Evolutionary conservation across 2,113 vertebrate species (phyloP).

Genomic region (Gallinago media): DNA sequence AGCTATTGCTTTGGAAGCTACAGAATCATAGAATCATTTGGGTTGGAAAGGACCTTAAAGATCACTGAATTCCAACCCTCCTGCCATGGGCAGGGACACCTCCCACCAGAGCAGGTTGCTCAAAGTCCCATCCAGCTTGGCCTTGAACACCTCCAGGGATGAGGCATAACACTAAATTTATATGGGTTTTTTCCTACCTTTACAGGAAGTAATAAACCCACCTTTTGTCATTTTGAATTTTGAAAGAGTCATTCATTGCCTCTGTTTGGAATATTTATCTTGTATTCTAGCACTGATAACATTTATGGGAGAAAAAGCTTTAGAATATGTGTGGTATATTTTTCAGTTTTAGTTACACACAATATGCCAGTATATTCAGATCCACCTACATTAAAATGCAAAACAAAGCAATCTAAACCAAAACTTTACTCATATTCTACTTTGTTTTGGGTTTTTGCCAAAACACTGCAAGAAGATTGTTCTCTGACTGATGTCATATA

Average conservation of each 20-base stretch:
- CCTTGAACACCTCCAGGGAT: too few species aligned
- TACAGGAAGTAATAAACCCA: not conserved
- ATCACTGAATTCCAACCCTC: too few species aligned
- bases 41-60: too few species aligned
- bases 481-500: not conserved
- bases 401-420: accelerated
- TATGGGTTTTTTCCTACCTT: accelerated
- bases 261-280: not conserved
- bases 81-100: too few species aligned
- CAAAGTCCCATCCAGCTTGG: too few species aligned
- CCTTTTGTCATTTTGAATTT: not conserved
- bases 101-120: too few species aligned
- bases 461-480: not conserved
- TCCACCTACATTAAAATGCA: not conserved
- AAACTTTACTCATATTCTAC: not conserved
- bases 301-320: not conserved
- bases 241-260: not conserved
- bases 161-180: not conserved
- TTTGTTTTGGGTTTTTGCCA: not conserved
- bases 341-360: not conserved
- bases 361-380: not conserved
- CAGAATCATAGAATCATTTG: too few species aligned
- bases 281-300: not conserved
- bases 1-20: not conserved
- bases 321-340: not conserved